These are phyloP conservation scores for Odiellus spinosus DNA, from an alignment of 2,888 invertebrate species.

Conservation along the genomic window DNA sequence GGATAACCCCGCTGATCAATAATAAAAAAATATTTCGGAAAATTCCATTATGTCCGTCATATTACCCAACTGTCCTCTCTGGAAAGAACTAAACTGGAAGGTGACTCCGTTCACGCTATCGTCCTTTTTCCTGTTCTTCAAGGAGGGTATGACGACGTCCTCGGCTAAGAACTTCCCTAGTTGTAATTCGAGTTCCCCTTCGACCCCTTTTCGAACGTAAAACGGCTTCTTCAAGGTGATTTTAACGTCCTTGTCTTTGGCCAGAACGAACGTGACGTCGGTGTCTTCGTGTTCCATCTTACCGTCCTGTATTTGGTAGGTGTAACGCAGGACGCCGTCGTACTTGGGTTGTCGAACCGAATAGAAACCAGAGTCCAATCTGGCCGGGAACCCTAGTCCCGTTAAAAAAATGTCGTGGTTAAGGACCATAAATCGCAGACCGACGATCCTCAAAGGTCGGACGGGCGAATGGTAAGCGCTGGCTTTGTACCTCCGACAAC, in stretches of 20 bases:
- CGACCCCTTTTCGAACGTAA: conserved; percentile 15
- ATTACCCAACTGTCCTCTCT: conserved; percentile 14
- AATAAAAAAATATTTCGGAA: conserved; percentile 17
- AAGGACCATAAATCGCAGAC: conserved; percentile 19
- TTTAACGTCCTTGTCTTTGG: conserved; percentile 17
- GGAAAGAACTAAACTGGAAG: conserved; percentile 15
- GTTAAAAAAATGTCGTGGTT: conserved; percentile 21
- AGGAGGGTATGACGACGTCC: conserved; percentile 16
- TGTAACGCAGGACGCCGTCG: conserved; percentile 21
- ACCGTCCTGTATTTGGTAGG: conserved; percentile 18
- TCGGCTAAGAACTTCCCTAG: conserved; percentile 14
- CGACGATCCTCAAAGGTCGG: conserved; percentile 17
- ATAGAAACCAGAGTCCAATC: conserved; percentile 17
- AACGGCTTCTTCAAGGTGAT: conserved; percentile 15
- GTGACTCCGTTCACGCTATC: conserved; percentile 15
- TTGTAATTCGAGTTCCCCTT: conserved; percentile 17
- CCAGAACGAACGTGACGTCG: conserved; percentile 14
- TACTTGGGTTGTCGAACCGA: conserved; percentile 16
- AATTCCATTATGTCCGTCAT: conserved; percentile 16
- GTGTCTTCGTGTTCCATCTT: conserved; percentile 16
- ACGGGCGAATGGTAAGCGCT: conserved; percentile 18
- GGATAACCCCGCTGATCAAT: too few relatives aligned
- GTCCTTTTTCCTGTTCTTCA: conserved; percentile 16
- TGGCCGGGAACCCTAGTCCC: conserved; percentile 20
- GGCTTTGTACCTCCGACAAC: conserved; percentile 18